These are phyloP conservation scores for Galerucella pusilla DNA, from an alignment of 2,888 invertebrate species.

Conservation along the genomic window DNA sequence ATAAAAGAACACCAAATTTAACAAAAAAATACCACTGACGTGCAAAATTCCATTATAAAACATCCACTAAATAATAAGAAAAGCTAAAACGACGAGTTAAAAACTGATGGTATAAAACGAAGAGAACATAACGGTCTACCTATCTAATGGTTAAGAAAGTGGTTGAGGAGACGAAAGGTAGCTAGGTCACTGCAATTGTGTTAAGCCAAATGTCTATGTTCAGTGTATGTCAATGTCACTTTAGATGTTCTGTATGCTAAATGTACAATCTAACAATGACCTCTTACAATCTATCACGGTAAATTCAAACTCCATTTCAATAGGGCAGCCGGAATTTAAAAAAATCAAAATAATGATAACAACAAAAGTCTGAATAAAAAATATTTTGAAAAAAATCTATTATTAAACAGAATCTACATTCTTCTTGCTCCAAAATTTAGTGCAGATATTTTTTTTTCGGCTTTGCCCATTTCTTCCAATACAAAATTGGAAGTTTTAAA, in stretches of 20 bases:
- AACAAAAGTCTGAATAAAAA: background rate
- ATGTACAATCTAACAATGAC: constrained; percentile 13
- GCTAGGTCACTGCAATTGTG: constrained; percentile 60
- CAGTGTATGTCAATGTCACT: constrained; percentile 52
- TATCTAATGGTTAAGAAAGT: constrained; percentile 26
- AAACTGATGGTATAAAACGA: constrained; percentile 29
- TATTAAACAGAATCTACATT: no score
- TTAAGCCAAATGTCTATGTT: constrained; percentile 48
- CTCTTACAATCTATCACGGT: background rate
- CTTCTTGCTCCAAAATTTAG: no score
- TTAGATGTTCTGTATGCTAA: constrained; percentile 54
- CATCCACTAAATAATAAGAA: constrained; percentile 32
- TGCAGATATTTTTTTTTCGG: no score
- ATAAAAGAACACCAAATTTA: constrained; percentile 14
- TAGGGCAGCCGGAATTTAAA: background rate
- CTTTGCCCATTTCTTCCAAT: no score
- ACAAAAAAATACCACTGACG: constrained; percentile 10
- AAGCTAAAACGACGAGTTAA: constrained; percentile 24
- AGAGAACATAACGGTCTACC: constrained; percentile 25
- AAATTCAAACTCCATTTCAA: background rate
- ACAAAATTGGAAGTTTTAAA: no score
- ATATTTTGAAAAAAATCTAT: background rate
- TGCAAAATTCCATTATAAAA: constrained; percentile 31
- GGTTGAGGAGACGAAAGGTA: constrained; percentile 51
- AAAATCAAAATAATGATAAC: background rate